Evolutionary conservation across 2,888 invertebrate species (phyloP).

Genomic region (Polia nebulosa): DNA sequence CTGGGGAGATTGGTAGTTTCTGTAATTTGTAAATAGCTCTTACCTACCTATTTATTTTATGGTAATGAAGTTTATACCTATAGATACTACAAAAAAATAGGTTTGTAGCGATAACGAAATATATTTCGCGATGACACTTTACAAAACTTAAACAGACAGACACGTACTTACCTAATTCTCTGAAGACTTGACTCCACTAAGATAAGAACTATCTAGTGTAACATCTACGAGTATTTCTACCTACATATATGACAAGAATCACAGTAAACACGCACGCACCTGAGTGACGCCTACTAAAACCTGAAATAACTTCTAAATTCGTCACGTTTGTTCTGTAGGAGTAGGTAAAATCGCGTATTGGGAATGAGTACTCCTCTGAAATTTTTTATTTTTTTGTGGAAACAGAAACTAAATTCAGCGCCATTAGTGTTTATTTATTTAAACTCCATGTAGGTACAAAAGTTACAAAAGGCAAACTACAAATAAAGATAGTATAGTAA

Average conservation of each 20-base stretch:
- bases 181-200: conserved; percentile 12
- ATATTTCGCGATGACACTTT: neutral
- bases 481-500: no score
- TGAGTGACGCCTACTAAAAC: conserved; percentile 28
- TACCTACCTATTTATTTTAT: conserved; percentile 12
- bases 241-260: conserved; percentile 36
- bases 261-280: conserved; percentile 32
- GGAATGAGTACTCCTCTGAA: conserved; percentile 55
- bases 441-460: neutral
- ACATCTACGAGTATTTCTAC: no score
- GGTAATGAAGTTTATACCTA: neutral
- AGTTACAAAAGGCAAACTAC: no score
- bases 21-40: conserved; percentile 34
- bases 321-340: conserved; percentile 54
- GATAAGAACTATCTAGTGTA: conserved; percentile 13
- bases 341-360: conserved; percentile 39
- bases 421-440: neutral
- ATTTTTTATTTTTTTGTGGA: conserved; percentile 30
- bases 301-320: conserved; percentile 47
- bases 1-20: conserved; percentile 20
- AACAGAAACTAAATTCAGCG: conserved; percentile 28
- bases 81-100: no score
- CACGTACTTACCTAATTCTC: conserved; percentile 7
- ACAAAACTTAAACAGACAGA: neutral
- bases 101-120: no score